A percentile compares a stretch with the other conserved stretches of the same genome.
phyloP scores from a whole-genome alignment of 2,113 vertebrate species.

The Myiopsitta monachus region DNA sequence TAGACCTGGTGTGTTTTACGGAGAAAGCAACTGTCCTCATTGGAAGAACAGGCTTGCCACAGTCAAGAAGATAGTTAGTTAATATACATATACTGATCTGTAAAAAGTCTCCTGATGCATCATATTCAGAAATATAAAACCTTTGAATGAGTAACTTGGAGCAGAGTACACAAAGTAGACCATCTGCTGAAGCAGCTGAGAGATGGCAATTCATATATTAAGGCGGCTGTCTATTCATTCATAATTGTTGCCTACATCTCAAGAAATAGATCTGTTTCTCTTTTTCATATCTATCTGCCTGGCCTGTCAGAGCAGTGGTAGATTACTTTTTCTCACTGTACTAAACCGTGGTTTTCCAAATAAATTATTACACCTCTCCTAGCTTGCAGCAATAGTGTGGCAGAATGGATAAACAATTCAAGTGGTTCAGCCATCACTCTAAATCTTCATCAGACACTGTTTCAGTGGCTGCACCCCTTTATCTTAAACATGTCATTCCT shows the following conservation, averaged over 20 bases:
- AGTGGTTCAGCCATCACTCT: constrained; percentile 37
- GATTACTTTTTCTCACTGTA: constrained; percentile 64
- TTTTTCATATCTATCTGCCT: constrained; percentile 65
- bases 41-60: not conserved
- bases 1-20: not conserved
- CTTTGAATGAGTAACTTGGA: not conserved
- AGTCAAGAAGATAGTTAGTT: not conserved
- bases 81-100: not conserved
- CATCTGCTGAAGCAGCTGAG: not conserved
- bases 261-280: constrained; percentile 51
- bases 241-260: constrained; percentile 44
- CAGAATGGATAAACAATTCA: constrained; percentile 62
- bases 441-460: constrained; percentile 55
- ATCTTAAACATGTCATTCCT: constrained; percentile 51
- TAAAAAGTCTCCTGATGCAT: not conserved
- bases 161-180: not conserved
- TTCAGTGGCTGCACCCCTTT: constrained; percentile 44
- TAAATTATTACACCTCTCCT: constrained; percentile 65
- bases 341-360: constrained; percentile 66
- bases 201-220: not conserved
- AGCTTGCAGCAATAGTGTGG: constrained; percentile 45
- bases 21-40: not conserved
- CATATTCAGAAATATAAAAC: not conserved
- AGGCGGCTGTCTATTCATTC: constrained; percentile 22
- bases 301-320: constrained; percentile 28